Conservation (phyloP, 2,797 vertebrate genomes). For the Chelon labrosus region DNA sequence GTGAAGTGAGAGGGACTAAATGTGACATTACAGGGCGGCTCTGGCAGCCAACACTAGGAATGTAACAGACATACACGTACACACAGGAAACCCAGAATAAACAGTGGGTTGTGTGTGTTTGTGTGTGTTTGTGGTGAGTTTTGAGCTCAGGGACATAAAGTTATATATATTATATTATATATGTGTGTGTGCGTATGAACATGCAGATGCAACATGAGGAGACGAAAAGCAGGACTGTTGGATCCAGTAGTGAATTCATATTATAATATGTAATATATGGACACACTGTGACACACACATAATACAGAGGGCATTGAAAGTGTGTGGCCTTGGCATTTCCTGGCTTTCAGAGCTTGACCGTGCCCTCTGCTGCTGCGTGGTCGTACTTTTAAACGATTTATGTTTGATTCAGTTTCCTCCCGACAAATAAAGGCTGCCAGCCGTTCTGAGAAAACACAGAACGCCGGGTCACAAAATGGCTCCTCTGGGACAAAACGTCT, state of each 20-base stretch:
- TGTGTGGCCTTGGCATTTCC: conserved; percentile 68
- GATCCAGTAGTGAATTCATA: background rate
- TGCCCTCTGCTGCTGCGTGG: conserved; percentile 34
- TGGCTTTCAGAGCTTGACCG: conserved; percentile 52
- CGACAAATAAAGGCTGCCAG: conserved; percentile 25
- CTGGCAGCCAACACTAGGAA: conserved; percentile 73
- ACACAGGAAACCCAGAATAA: conserved; percentile 72
- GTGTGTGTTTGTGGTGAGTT: conserved; percentile 40
- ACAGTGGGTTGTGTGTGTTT: conserved; percentile 55
- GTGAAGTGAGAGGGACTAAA: conserved; percentile 49
- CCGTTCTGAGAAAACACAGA: conserved; percentile 16
- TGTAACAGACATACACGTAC: conserved; percentile 56
- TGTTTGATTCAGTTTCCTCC: conserved; percentile 46
- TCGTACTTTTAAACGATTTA: conserved; percentile 41
- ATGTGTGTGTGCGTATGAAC: conserved; percentile 25
- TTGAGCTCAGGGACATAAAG: conserved; percentile 28
- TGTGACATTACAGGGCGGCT: conserved; percentile 70
- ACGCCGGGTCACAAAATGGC: conserved; percentile 37
- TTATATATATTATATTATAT: conserved; percentile 3
- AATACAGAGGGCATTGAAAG: conserved; percentile 51
- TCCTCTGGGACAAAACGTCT: background rate
- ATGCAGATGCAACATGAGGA: conserved; percentile 8
- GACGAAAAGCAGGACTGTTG: background rate
- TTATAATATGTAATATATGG: background rate
- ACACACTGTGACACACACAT: conserved; percentile 28